Base-by-base conservation (phyloP, 1,140 invertebrate species). In the Venustaconcha ellipsiformis region DNA sequence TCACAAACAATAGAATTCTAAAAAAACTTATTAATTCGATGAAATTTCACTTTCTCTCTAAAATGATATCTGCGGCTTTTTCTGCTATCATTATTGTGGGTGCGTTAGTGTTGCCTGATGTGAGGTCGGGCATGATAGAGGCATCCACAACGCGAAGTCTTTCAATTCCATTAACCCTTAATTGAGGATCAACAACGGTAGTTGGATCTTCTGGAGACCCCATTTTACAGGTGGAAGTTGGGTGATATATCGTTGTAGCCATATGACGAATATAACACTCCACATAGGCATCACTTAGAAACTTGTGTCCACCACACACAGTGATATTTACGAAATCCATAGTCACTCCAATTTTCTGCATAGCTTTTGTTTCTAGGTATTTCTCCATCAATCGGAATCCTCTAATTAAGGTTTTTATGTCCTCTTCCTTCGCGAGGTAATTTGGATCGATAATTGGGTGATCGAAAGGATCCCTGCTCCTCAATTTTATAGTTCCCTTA, bases 71-170 rank as follows among this genome's bases (percentile, higher is more conserved):
- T 11, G 37, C 92, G 5, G 94, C 95, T 86, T 96, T 97, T 84
- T 97, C 96, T 0, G 92, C 95, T 37, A 96, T 95, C 95, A 96
- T 96, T 57, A 96, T 94, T 14, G 93, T 91, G 0, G 95, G 94
- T 3, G 94, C 94, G 82, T 95, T 94, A 1, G 95, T 95, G 85
- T 96, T 96, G 12, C 95, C 94, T 1, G 76, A 80, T 2, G 72
- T 72, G 12, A 81, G 23, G 20, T 78, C 55, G 15, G 81, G 83
- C 68, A 85, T 84, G 12, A 84, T 67, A 4, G 83, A 84, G 26
- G 82, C 83, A 67, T 85, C 83, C 1, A 77, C 78, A 13, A 84
- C 81, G 13, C 56, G 73, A 23, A 70, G 56, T 12, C 58, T 70
- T 37, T 60, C 57, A 18, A 70, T 60, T 11, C 64, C 57, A 62